Conservation (phyloP, 1,140 invertebrate species). For the Magallana ariakensis region DNA sequence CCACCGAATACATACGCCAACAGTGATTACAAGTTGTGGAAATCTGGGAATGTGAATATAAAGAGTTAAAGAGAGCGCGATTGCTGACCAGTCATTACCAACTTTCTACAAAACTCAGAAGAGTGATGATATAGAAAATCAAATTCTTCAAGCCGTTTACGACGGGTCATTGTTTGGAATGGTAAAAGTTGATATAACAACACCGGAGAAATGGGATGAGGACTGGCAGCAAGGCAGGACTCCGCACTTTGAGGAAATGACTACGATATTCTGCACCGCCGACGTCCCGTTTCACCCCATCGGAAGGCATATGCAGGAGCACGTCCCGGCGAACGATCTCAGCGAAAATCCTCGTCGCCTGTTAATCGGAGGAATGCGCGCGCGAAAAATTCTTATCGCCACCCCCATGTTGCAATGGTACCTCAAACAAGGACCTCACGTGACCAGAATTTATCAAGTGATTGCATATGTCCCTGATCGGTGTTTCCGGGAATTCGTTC, state of each 20-base stretch:
- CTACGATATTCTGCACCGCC: slow-evolving; percentile 52
- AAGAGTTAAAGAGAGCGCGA: background rate
- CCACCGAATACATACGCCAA: slow-evolving; percentile 9
- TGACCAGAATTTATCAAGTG: slow-evolving; percentile 61
- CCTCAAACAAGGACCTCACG: slow-evolving; percentile 60
- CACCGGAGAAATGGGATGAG: slow-evolving; percentile 44
- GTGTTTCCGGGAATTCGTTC: slow-evolving; percentile 58
- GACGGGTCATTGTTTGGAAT: slow-evolving; percentile 56
- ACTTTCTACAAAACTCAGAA: slow-evolving; percentile 43
- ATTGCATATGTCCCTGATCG: slow-evolving; percentile 54
- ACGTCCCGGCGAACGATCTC: slow-evolving; percentile 49
- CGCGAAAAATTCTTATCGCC: slow-evolving; percentile 53
- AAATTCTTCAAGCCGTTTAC: slow-evolving; percentile 48
- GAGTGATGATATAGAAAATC: slow-evolving; percentile 37
- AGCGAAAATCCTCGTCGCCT: slow-evolving; percentile 47
- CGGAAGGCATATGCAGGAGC: slow-evolving; percentile 55
- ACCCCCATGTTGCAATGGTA: slow-evolving; percentile 64
- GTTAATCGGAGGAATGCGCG: slow-evolving; percentile 59
- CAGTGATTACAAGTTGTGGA: slow-evolving; percentile 40
- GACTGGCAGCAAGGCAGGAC: background rate
- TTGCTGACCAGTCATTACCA: slow-evolving; percentile 32
- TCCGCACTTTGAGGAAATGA: slow-evolving; percentile 50
- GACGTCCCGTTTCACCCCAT: slow-evolving; percentile 48
- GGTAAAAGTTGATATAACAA: slow-evolving; percentile 56
- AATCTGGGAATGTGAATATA: slow-evolving; percentile 54